Evolutionary conservation across 2,888 invertebrate species (phyloP), one percentile per base, ranked within the genome.

Genomic region (Cantharis rustica): DNA sequence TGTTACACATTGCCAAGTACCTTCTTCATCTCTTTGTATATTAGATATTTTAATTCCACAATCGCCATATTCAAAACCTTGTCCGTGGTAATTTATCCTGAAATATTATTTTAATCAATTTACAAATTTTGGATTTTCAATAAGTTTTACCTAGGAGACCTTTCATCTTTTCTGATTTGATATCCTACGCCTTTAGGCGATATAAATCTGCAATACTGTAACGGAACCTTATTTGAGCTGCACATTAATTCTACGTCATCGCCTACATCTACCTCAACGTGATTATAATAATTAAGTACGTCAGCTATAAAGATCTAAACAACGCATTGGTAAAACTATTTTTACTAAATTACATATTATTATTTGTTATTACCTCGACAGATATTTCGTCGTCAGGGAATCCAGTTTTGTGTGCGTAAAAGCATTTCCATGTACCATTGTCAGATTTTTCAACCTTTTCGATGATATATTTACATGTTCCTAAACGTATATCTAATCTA

Each of bases 361-460:
- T 31, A 13, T 47, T 47, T 47, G 1, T 26, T 69, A 1, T 68
- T 71, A 80, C 81, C 26, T 81, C 78, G 23, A 79, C 68, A 62
- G 62, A 69, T 31, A 80, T 75, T 70, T 47, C 63, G 3, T 80
- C 79, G 61, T 79, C 81, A 10, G 79, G 71, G 10, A 75, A 9
- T 5, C 80, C 78, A 27, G 72, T 79, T 61, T 69, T 73, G 61
- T 71, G 71, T 17, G 80, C 73, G 68, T 79, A 81, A 5, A 75
- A 77, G 61, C 82, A 82, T 1, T 27, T 70, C 82, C 82, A 82
- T 11, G 70, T 76, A n/a, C 82, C 82, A 17, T 80, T 78, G 61
- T 82, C 74, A 9, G 68, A 61, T 26, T 15, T 61, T n/a, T 16
- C 63, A 62, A 68, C 75, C 11, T 61, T 62, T 10, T 70, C 15